Base-by-base conservation (phyloP, 2,888 invertebrate genomes). In the Penaeus monodon region DNA sequence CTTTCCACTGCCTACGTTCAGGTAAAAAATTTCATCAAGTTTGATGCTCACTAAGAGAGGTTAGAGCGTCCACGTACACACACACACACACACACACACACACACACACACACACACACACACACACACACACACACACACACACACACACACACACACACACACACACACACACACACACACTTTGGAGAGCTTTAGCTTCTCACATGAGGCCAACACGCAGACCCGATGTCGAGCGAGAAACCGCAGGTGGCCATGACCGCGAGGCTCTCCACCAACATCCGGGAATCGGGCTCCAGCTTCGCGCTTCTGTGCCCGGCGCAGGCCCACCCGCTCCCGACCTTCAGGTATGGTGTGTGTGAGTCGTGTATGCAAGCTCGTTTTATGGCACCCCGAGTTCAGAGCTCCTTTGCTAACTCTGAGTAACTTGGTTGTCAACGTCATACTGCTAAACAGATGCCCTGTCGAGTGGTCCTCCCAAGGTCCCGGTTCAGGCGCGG, bases 1-100 rank as follows among this genome's bases (percentile, higher is more conserved):
- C 91, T 95, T 94, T 92, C 95, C 95, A 90, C 93, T 95, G 92
- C 95, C 95, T 90, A 93, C 93, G 92, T 95, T 95, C 94, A 95
- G 95, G 95, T 95, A 94, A 93, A 94, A 91, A 92, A 88, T 88
- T 90, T 92, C 92, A 65, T 27, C 12, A 24, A 44, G 10, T 44
- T 17, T 27, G 22, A 24, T 78, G 17, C 38, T 27, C 17, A 14
- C 17, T 77, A 27, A n/a, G 77, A 77, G 57, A 17, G 57, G 57
- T 57, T 57, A 57, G 57, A 57, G 17, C 57, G 57, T 57, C 49
- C 49, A 57, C 17, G 10, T 14, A 57, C 49, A 2, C 49, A 57
- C 17, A 17, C 17, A 12, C 17, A 57, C 17, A 57, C 49, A 49
- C 49, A 49, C 33, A 33, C 33, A 33, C 33, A 33, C 33, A 33